Evolutionary conservation across 2,113 vertebrate genomes (phyloP).

Genomic region (Stegostoma tigrinum): DNA sequence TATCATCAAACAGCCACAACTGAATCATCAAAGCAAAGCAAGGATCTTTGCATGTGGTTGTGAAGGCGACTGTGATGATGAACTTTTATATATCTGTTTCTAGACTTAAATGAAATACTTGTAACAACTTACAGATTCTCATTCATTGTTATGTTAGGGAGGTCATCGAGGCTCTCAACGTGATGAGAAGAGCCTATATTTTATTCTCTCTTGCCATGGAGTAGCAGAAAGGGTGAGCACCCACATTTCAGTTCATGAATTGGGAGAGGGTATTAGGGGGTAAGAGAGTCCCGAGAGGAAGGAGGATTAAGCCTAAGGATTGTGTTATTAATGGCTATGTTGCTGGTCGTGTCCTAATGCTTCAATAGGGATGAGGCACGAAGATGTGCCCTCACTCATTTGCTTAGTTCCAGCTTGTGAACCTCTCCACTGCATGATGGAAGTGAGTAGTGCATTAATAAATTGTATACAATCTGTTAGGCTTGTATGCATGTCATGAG

Average conservation of each 20-base stretch:
- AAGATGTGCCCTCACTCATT: neutral
- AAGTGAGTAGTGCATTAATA: neutral
- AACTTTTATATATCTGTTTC: neutral
- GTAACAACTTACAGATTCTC: neutral
- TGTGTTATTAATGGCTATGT: neutral
- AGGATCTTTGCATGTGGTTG: neutral
- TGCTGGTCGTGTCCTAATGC: neutral
- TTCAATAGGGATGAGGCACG: neutral
- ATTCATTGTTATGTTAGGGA: neutral
- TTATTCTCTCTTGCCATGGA: neutral
- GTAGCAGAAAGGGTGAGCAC: neutral
- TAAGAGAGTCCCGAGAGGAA: neutral
- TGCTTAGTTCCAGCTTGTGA: neutral
- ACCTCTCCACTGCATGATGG: neutral
- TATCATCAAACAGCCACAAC: neutral
- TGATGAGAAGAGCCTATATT: neutral
- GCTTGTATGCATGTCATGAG: neutral
- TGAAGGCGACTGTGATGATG: neutral
- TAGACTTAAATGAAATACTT: neutral
- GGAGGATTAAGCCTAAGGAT: neutral
- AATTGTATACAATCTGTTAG: neutral
- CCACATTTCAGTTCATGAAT: neutral
- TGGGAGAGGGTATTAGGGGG: no score
- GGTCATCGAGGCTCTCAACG: neutral
- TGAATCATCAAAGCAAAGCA: neutral